Conservation (phyloP, 2,888 invertebrate species). For the Exephanes ischioxanthus region DNA sequence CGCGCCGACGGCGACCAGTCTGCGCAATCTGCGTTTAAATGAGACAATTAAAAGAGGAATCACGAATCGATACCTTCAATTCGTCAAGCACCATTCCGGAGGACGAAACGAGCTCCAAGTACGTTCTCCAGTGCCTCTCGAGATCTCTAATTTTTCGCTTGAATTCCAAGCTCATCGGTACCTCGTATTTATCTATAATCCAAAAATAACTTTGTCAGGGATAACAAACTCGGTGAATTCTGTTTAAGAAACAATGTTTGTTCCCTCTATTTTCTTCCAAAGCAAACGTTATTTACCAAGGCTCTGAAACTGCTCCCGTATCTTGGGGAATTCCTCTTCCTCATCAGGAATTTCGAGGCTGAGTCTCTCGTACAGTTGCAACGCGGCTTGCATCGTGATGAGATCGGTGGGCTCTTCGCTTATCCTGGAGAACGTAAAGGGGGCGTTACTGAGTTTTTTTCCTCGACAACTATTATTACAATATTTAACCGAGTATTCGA, state of each 20-base stretch:
- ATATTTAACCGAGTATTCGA: not conserved
- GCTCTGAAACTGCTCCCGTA: constrained; percentile 90
- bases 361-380: constrained; percentile 90
- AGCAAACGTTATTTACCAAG: constrained; percentile 85
- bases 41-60: constrained; percentile 45
- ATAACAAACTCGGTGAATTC: not conserved
- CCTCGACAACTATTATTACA: not conserved
- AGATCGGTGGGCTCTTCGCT: constrained; percentile 90
- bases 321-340: constrained; percentile 91
- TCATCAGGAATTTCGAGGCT: constrained; percentile 88
- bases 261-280: not conserved
- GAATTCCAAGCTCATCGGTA: constrained; percentile 89
- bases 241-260: not conserved
- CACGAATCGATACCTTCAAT: constrained; percentile 86
- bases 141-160: constrained; percentile 87
- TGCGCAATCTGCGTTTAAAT: not conserved
- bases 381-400: constrained; percentile 89
- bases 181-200: constrained; percentile 89
- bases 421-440: constrained; percentile 83
- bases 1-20: constrained; percentile 20
- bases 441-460: constrained; percentile 5
- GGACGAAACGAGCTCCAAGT: constrained; percentile 89
- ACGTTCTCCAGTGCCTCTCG: constrained; percentile 89
- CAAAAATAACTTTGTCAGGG: not conserved
- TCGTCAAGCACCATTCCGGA: constrained; percentile 91